Base-by-base conservation (phyloP, 2,113 vertebrate genomes). In the Rhinogobius similis region DNA sequence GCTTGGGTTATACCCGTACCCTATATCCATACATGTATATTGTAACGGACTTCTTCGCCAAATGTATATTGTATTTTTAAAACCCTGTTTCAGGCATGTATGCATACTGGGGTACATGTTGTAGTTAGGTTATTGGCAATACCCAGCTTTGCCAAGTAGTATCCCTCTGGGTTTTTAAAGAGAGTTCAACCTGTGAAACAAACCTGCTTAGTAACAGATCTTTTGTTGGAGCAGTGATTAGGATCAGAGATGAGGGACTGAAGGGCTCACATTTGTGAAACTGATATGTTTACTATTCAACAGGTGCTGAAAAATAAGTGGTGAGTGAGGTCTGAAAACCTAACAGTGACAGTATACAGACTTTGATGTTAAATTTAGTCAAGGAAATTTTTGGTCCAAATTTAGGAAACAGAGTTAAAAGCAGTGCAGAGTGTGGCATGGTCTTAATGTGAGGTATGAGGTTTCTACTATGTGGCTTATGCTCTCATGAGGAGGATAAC, bases 341-440 rank as follows among this genome's bases (percentile, higher is more conserved):
- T 4, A 38, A 63, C 62, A 38, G 12, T 29, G 32, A 44, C 11
- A 11, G 29, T 11, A 67, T 76, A 20, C 23, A 38, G 67, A 65
- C 24, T 67, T 52, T 56, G 21, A 72, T 56, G 41, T 20, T 7
- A 36, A 21, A 61, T 61, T 50, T 36, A 61, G 18, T 9, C 10
- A 61, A 61, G 58, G 58, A n/a, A 61, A 36, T 36, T 61, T 36
- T 11, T 36, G 58, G 18, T 61, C 9, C 4, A 36, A 10, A 32
- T 61, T 58, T 41, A 38, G 39, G 20, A 44, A 29, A 56, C 14
- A 29, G 16, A 58, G 18, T 58, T 24, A 56, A 56, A 24, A 12
- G 13, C 39, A 50, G 13, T 32, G 16, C 73, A 67, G 68, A 71
- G 68, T 56, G 16, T 71, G 78, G 77, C 78, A 75, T 43, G 69